Conservation (phyloP, 2,888 invertebrate genomes). For the Sesamia inferens region DNA sequence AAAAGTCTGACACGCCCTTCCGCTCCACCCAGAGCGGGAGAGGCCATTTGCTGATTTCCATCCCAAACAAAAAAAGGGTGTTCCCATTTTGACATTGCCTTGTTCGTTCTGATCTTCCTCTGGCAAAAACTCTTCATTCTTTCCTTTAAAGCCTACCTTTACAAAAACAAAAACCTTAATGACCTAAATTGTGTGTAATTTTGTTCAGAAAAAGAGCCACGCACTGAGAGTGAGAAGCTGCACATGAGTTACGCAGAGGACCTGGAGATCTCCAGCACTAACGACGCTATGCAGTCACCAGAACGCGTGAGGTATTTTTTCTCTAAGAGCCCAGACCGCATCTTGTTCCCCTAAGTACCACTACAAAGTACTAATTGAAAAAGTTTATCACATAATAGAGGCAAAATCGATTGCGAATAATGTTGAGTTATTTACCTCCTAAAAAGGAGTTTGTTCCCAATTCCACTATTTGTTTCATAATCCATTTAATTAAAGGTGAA, state of each 20-base stretch:
- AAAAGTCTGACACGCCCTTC: too few species aligned
- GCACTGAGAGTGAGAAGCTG: constrained; percentile 82
- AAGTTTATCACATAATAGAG: background rate
- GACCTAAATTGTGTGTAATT: constrained; percentile 8
- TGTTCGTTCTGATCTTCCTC: background rate
- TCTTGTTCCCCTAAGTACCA: constrained; percentile 41
- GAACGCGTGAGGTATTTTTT: constrained; percentile 89
- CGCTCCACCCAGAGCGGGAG: too few species aligned
- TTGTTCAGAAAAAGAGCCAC: constrained; percentile 82
- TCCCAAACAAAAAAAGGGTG: too few species aligned
- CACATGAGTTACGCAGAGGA: constrained; percentile 87
- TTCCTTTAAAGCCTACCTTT: background rate
- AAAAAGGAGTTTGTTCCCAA: background rate
- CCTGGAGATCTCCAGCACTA: constrained; percentile 88
- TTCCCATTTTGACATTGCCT: too few species aligned
- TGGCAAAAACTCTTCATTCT: background rate
- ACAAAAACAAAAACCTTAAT: background rate
- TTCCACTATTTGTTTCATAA: background rate
- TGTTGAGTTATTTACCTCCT: background rate
- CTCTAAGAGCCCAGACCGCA: constrained; percentile 65
- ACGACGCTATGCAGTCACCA: constrained; percentile 88
- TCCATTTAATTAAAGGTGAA: background rate
- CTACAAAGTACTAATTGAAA: background rate
- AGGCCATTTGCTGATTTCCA: too few species aligned
- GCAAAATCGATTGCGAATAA: too few species aligned